A percentile compares a stretch with the other conserved stretches of the same genome.
phyloP scores from a whole-genome alignment of 2,797 vertebrate genomes.

The Cygnus olor region DNA sequence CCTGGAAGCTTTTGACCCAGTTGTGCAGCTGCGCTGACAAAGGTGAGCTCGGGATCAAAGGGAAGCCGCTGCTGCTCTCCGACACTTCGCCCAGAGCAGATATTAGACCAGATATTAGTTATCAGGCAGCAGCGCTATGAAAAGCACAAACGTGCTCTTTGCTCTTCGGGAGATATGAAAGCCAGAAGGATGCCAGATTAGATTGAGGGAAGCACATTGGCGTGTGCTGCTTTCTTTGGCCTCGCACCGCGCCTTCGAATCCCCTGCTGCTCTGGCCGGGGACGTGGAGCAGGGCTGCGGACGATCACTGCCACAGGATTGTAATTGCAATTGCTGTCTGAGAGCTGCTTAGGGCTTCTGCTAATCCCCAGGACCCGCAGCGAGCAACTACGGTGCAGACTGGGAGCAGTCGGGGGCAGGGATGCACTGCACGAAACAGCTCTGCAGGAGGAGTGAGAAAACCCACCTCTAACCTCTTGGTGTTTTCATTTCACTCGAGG shows the following conservation, averaged over 20 bases:
- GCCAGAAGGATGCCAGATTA: constrained; percentile 52
- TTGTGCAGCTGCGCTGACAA: background rate
- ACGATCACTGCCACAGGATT: background rate
- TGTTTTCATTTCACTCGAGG: background rate
- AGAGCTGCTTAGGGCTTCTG: constrained; percentile 38
- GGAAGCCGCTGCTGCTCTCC: background rate
- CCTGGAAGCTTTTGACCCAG: background rate
- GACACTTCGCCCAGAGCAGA: background rate
- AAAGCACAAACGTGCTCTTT: constrained; percentile 38
- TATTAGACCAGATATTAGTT: background rate
- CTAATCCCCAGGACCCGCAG: background rate
- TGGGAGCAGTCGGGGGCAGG: background rate
- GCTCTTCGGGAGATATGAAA: constrained; percentile 5
- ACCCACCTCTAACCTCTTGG: background rate
- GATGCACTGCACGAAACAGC: background rate
- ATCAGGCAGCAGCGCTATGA: background rate
- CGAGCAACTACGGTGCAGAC: background rate
- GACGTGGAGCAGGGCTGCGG: background rate
- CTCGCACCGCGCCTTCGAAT: background rate
- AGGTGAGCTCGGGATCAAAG: constrained; percentile 26
- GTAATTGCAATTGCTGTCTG: constrained; percentile 40
- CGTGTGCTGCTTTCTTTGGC: background rate
- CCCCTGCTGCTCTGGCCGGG: background rate
- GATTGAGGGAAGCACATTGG: background rate
- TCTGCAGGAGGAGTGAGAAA: background rate